Percentiles rank a stretch among this genome's conserved stretches.
phyloP scores from a whole-genome alignment of 2,888 invertebrate genomes.

The Zaprionus obscuricornis region DNA sequence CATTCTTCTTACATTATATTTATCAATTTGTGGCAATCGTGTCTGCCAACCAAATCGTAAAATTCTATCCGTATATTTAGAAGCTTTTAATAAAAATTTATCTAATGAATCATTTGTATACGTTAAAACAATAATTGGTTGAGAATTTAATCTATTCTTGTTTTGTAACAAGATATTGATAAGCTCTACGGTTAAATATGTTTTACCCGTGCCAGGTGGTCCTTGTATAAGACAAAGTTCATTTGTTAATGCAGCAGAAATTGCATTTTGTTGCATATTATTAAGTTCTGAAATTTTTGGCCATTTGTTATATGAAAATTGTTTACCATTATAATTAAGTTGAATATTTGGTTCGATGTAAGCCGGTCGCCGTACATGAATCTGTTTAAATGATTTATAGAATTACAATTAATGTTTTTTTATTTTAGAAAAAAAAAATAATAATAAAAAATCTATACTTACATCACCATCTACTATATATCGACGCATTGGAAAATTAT shows the following conservation, averaged over 20 bases:
- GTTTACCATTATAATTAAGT: too few relatives aligned
- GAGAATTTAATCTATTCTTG: too few relatives aligned
- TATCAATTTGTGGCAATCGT: slow-evolving; percentile 85
- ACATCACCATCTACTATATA: slow-evolving; percentile 87
- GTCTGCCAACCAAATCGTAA: slow-evolving; percentile 89
- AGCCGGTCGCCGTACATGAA: too few relatives aligned
- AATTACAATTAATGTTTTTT: too few relatives aligned
- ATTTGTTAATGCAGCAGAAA: too few relatives aligned
- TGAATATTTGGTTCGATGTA: too few relatives aligned
- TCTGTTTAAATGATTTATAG: too few relatives aligned
- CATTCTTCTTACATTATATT: slow-evolving; percentile 84
- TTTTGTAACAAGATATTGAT: slow-evolving; percentile 86
- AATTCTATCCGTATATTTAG: slow-evolving; percentile 85
- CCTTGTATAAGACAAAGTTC: slow-evolving; percentile 93
- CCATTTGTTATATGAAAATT: too few relatives aligned
- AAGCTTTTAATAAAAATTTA: slow-evolving; percentile 90
- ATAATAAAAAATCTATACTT: too few relatives aligned
- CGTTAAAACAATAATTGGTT: slow-evolving; percentile 90
- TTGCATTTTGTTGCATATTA: slow-evolving; percentile 87
- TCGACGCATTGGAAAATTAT: slow-evolving; percentile 87
- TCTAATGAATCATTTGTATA: slow-evolving; percentile 94
- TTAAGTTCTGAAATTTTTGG: slow-evolving; percentile 84
- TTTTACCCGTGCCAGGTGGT: slow-evolving; percentile 94
- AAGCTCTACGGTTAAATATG: slow-evolving; percentile 90
- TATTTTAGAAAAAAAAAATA: too few relatives aligned